phyloP scores from a whole-genome alignment of 2,113 vertebrate species.

The Rhinoptilus africanus region DNA sequence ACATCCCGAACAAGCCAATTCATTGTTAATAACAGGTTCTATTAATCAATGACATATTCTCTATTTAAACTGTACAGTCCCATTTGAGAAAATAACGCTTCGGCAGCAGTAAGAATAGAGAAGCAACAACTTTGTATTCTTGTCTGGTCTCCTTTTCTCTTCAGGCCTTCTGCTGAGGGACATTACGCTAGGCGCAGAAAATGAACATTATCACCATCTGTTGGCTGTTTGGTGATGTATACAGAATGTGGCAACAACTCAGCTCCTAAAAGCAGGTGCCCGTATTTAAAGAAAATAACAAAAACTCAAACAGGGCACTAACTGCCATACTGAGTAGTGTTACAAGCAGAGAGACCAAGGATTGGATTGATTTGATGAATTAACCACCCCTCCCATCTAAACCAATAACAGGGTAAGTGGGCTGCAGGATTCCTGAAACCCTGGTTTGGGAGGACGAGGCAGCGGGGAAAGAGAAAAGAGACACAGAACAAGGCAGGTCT shows the following conservation, averaged over 20 bases:
- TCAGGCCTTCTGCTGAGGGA: constrained; percentile 29
- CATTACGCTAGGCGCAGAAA: not conserved
- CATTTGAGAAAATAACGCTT: not conserved
- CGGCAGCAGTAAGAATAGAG: not conserved
- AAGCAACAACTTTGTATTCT: not conserved
- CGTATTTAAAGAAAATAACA: not conserved
- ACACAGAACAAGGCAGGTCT: not conserved
- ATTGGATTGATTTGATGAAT: not conserved
- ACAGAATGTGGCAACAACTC: not conserved
- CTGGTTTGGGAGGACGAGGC: not conserved
- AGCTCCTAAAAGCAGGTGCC: not conserved
- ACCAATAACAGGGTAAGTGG: not conserved
- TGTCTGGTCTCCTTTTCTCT: not conserved
- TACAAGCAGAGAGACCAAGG: not conserved
- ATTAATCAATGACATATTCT: not conserved
- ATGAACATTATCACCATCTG: constrained; percentile 51
- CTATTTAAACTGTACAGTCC: not conserved
- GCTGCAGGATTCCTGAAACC: not conserved
- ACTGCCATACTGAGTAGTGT: not conserved
- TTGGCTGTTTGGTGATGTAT: constrained; percentile 47
- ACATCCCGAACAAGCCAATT: not conserved
- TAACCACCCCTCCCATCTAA: not conserved
- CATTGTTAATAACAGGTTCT: not conserved
- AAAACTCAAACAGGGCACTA: not conserved
- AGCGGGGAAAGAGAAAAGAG: not conserved